Percentiles rank a stretch among this genome's conserved stretches.
Conservation (phyloP, 2,888 invertebrate species). For the Lamellibrachia satsuma region DNA sequence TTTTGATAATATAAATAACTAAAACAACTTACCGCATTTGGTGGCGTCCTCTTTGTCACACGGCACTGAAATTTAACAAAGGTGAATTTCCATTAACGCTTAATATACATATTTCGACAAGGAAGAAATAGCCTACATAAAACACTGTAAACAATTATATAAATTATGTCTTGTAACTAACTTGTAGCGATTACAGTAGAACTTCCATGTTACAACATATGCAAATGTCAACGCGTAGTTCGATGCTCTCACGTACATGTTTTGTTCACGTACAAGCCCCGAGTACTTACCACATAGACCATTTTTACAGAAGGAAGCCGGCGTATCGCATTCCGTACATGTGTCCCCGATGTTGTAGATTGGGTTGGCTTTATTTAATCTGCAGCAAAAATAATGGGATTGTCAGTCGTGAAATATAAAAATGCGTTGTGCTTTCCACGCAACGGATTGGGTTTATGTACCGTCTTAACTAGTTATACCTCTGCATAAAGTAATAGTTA, state of each 20-base stretch:
- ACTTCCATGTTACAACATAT: neutral
- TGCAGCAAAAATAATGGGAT: neutral
- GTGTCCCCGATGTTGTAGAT: conserved; percentile 7
- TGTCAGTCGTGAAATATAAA: neutral
- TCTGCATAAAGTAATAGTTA: too few species aligned
- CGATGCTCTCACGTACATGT: neutral
- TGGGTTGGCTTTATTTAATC: neutral
- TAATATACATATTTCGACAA: neutral
- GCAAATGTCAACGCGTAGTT: neutral
- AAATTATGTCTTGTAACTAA: neutral
- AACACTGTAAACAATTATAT: neutral
- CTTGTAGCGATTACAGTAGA: neutral
- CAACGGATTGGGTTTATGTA: too few species aligned
- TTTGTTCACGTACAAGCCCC: neutral
- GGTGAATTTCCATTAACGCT: neutral
- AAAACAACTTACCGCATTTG: neutral
- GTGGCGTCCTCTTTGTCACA: neutral
- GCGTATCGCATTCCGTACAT: neutral
- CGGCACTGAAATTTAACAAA: neutral
- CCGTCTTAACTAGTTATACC: too few species aligned
- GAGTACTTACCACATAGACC: neutral
- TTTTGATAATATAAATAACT: neutral
- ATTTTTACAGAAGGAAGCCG: neutral
- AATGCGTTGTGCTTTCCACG: too few species aligned
- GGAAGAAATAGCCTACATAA: neutral